Conservation (phyloP, 2,888 invertebrate species). For the Dasysyrphus tricinctus region DNA sequence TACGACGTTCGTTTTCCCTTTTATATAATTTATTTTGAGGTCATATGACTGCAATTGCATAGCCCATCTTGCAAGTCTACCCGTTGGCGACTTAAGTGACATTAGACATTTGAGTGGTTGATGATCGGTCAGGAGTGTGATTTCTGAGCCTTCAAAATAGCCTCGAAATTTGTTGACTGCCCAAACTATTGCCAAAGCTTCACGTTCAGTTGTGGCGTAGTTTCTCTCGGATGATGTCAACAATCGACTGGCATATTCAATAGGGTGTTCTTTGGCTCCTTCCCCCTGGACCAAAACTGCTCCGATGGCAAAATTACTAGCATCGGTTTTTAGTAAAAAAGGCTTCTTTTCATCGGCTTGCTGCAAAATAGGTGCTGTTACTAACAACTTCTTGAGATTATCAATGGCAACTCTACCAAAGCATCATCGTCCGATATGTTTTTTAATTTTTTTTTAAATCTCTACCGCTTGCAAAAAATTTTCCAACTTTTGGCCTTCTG, state of each 20-base stretch:
- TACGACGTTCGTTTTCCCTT: constrained; percentile 80
- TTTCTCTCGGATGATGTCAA: background rate
- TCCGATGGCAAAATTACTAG: too few species aligned
- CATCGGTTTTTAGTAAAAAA: constrained; percentile 20
- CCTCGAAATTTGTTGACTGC: constrained; percentile 61
- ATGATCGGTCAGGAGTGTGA: constrained; percentile 21
- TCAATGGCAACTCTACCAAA: too few species aligned
- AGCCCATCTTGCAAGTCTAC: constrained; percentile 83
- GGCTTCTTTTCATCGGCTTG: background rate
- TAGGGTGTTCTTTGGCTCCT: constrained; percentile 10
- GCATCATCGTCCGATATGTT: too few species aligned
- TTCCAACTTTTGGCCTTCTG: too few species aligned
- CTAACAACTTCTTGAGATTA: too few species aligned
- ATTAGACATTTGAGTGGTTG: constrained; percentile 83
- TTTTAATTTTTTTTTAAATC: too few species aligned
- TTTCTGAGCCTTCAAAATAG: constrained; percentile 23
- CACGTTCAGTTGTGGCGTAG: constrained; percentile 80
- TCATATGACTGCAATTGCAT: constrained; percentile 81
- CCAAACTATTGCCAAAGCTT: constrained; percentile 77
- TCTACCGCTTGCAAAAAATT: too few species aligned
- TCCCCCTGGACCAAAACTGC: constrained; percentile 16
- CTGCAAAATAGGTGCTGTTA: too few species aligned
- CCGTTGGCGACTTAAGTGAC: constrained; percentile 81
- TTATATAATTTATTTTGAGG: constrained; percentile 80
- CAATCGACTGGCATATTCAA: constrained; percentile 12